phyloP scores from a whole-genome alignment of 2,113 vertebrate genomes.

The Carassius gibelio region DNA sequence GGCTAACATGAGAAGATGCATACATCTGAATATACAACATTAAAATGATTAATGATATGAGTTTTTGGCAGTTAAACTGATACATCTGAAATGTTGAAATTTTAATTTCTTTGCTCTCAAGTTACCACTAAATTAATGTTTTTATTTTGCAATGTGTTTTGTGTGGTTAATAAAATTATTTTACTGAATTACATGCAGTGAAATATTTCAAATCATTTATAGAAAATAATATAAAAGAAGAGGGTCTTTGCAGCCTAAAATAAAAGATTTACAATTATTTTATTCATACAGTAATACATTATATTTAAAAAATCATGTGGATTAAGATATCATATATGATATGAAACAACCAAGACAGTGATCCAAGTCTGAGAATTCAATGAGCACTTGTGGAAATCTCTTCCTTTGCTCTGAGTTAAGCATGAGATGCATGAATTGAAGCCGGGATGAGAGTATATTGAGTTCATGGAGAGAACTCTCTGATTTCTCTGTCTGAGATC shows the following conservation, averaged over 20 bases:
- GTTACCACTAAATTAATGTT: constrained; percentile 10
- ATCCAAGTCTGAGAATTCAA: not conserved
- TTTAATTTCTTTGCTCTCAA: not conserved
- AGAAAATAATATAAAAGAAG: too few species aligned
- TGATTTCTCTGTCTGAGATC: constrained; percentile 5
- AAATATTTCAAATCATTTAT: too few species aligned
- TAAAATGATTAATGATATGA: not conserved
- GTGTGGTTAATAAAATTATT: constrained; percentile 7
- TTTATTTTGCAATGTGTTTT: constrained; percentile 6
- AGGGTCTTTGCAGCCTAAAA: too few species aligned
- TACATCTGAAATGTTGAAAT: constrained; percentile 14
- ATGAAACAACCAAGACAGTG: too few species aligned
- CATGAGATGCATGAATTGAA: not conserved
- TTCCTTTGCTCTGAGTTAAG: not conserved
- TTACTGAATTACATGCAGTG: not conserved
- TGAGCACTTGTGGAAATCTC: constrained; percentile 4
- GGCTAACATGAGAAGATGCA: too few species aligned
- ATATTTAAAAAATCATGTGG: too few species aligned
- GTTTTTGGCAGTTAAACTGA: constrained; percentile 11
- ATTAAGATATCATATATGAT: too few species aligned
- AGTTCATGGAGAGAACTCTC: constrained; percentile 8
- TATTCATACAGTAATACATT: too few species aligned
- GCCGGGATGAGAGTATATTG: constrained; percentile 1
- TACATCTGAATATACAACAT: too few species aligned
- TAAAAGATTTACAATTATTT: too few species aligned